phyloP scores from a whole-genome alignment of 2,888 invertebrate species.

The Eremobia ochroleuca region DNA sequence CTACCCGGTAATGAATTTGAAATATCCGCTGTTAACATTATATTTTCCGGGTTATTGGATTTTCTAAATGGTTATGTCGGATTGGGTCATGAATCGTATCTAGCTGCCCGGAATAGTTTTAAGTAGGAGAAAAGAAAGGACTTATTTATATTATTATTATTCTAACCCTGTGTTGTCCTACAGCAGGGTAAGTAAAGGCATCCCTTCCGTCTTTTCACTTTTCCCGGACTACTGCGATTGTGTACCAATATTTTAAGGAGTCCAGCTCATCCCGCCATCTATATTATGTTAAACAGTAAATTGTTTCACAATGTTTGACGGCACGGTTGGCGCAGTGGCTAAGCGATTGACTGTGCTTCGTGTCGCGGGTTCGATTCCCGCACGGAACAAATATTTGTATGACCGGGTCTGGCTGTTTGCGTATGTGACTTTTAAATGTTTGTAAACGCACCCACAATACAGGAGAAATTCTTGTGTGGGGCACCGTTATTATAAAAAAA shows the following conservation, averaged over 20 bases:
- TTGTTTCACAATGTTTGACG: no score
- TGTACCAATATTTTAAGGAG: background rate
- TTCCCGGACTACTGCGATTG: background rate
- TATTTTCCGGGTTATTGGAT: slow-evolving; percentile 50
- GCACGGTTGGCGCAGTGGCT: no score
- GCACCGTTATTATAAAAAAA: no score
- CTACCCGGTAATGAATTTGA: slow-evolving; percentile 49
- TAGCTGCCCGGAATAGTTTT: slow-evolving; percentile 29
- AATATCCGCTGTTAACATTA: slow-evolving; percentile 41
- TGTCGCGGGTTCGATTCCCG: no score
- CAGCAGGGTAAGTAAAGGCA: background rate
- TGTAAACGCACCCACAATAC: no score
- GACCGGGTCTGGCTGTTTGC: no score
- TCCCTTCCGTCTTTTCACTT: background rate
- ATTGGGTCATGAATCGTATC: slow-evolving; percentile 18
- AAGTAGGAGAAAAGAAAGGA: background rate
- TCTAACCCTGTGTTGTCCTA: background rate
- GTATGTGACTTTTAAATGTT: no score
- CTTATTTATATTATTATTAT: background rate
- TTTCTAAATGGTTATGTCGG: slow-evolving; percentile 37
- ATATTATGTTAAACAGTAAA: no score
- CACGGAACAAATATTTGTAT: no score
- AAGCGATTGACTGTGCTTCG: no score
- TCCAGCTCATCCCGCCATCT: background rate
- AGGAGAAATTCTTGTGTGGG: no score